These are phyloP conservation scores for Melanophora roralis DNA, from an alignment of 2,888 invertebrate genomes.

Conservation along the genomic window DNA sequence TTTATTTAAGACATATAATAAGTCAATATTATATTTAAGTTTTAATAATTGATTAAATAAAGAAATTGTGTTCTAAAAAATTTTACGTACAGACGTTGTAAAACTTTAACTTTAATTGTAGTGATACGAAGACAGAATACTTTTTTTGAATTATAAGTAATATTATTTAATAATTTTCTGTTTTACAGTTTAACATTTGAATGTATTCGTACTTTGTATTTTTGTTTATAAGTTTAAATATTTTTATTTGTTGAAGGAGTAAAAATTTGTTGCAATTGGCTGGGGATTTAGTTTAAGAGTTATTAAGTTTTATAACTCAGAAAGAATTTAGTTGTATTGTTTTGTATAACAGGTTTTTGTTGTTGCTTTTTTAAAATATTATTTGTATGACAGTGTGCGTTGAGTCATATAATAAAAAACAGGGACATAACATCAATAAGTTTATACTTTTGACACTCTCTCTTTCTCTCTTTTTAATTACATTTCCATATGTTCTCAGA, in stretches of 20 bases:
- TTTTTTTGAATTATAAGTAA: constrained; percentile 38
- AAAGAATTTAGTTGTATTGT: background rate
- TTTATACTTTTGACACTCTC: no score
- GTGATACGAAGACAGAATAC: constrained; percentile 41
- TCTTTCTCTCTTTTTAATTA: no score
- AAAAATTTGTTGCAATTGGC: constrained; percentile 30
- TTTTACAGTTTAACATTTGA: constrained; percentile 37
- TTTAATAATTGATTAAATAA: constrained; percentile 60
- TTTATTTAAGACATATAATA: background rate
- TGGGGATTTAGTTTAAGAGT: constrained; percentile 7
- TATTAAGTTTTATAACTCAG: background rate
- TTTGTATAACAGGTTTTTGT: constrained; percentile 1
- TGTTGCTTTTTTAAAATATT: constrained; percentile 6
- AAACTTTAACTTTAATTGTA: constrained; percentile 37
- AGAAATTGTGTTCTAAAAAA: constrained; percentile 45
- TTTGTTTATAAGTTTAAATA: constrained; percentile 1
- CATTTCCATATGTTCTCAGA: no score
- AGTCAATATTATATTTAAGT: constrained; percentile 5
- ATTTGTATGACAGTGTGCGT: constrained; percentile 50
- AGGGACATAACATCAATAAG: constrained; percentile 21
- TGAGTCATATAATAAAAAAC: constrained; percentile 9
- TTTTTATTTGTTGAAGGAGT: constrained; percentile 36
- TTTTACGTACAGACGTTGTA: constrained; percentile 52
- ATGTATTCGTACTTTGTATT: constrained; percentile 39
- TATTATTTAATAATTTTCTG: constrained; percentile 24